These are phyloP conservation scores for Leptobrachium ailaonicum DNA, from an alignment of 2,113 vertebrate genomes.

Conservation along the genomic window DNA sequence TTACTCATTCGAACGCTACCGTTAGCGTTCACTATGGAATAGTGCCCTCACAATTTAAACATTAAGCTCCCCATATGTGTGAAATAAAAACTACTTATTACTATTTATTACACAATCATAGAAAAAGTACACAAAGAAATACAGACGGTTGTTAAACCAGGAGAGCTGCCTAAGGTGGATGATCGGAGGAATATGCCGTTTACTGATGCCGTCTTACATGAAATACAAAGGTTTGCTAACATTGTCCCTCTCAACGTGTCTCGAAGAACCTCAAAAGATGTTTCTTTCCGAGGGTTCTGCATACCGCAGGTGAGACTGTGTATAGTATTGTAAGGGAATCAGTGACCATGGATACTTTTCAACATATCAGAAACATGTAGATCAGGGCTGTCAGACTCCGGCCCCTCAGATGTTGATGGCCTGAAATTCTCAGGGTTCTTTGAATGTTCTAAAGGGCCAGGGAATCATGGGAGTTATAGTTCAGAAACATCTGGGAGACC, in stretches of 20 bases:
- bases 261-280: constrained; percentile 48
- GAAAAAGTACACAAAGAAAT: constrained; percentile 67
- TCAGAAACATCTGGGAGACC: too few relatives aligned
- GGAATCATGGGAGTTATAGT: too few relatives aligned
- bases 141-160: constrained; percentile 54
- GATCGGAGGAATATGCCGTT: constrained; percentile 71
- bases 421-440: too few relatives aligned
- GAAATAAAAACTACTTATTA: too few relatives aligned
- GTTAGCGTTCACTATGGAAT: too few relatives aligned
- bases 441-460: too few relatives aligned
- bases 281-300: constrained; percentile 58
- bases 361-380: too few relatives aligned
- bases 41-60: too few relatives aligned
- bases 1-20: too few relatives aligned
- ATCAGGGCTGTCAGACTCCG: background rate
- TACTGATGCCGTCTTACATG: constrained; percentile 82
- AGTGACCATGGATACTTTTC: too few relatives aligned
- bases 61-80: too few relatives aligned
- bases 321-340: background rate
- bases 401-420: too few relatives aligned
- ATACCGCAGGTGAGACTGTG: constrained; percentile 62
- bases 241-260: constrained; percentile 63
- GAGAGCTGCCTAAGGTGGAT: constrained; percentile 58
- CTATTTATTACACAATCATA: constrained; percentile 37
- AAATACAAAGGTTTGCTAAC: constrained; percentile 80